Percentiles rank a stretch among this genome's conserved stretches.
phyloP scores from a whole-genome alignment of 2,797 vertebrate genomes.

The Arctocebus calabarensis region DNA sequence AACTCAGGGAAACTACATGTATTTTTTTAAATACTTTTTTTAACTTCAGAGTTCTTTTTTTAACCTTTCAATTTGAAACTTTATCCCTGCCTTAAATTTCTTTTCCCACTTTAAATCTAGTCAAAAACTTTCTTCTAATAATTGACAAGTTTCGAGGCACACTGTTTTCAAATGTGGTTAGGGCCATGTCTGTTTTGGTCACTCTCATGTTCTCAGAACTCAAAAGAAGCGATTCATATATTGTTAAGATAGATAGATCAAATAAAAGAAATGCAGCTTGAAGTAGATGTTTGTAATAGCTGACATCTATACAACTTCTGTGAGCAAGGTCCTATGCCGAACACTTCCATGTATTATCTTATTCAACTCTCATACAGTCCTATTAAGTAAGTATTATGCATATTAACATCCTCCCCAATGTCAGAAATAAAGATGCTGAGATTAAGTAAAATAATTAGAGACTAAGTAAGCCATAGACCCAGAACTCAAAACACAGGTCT shows the following conservation, averaged over 20 bases:
- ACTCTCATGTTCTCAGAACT: background rate
- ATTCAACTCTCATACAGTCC: background rate
- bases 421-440: background rate
- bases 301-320: background rate
- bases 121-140: conserved; percentile 41
- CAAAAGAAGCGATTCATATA: background rate
- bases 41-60: conserved; percentile 14
- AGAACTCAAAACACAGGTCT: background rate
- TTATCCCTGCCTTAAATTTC: conserved; percentile 9
- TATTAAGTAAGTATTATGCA: conserved; percentile 16
- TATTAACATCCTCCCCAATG: background rate
- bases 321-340: background rate
- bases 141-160: conserved; percentile 5
- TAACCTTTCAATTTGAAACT: conserved; percentile 53
- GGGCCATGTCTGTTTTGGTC: background rate
- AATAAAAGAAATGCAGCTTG: conserved; percentile 28
- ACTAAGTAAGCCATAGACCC: background rate
- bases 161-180: background rate
- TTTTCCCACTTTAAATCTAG: background rate
- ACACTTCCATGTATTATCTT: background rate
- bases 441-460: conserved; percentile 1
- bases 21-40: background rate
- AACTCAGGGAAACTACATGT: conserved; percentile 61
- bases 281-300: background rate
- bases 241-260: background rate